Percentiles rank a stretch among this genome's conserved stretches.
Evolutionary conservation across 2,113 vertebrate genomes (phyloP).

Genomic region (Sturnira hondurensis): DNA sequence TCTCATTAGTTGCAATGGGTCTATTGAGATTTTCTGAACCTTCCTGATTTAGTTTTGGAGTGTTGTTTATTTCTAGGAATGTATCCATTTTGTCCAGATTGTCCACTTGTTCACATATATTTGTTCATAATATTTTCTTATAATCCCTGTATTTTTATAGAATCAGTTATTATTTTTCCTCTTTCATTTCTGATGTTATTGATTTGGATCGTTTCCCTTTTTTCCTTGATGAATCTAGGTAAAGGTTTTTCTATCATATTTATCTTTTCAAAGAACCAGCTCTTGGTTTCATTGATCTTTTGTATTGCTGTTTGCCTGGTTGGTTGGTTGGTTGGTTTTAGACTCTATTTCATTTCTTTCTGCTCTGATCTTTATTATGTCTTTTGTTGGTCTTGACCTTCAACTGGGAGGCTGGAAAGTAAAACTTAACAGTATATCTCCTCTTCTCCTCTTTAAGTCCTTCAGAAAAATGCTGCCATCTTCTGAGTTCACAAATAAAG

Average conservation of each 20-base stretch:
- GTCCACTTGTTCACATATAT: neutral
- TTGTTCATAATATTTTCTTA: neutral
- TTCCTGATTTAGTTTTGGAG: neutral
- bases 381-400: neutral
- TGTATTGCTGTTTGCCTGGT: neutral
- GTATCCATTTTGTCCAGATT: neutral
- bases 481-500: neutral
- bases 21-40: neutral
- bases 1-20: neutral
- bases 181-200: too few relatives aligned
- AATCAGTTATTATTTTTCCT: neutral
- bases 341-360: neutral
- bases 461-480: neutral
- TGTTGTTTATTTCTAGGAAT: neutral
- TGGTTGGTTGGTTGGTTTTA: neutral
- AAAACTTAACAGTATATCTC: neutral
- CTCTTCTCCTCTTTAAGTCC: neutral
- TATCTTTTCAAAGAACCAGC: neutral
- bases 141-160: neutral
- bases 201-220: too few relatives aligned
- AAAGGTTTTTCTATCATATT: neutral
- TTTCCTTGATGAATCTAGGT: neutral
- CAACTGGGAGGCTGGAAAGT: neutral
- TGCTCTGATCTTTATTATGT: neutral
- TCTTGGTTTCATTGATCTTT: neutral